Evolutionary conservation across 30 jellyfish, hydroid and myxozoan genomes (phyloP).

Genomic region (Clytia hemisphaerica): DNA sequence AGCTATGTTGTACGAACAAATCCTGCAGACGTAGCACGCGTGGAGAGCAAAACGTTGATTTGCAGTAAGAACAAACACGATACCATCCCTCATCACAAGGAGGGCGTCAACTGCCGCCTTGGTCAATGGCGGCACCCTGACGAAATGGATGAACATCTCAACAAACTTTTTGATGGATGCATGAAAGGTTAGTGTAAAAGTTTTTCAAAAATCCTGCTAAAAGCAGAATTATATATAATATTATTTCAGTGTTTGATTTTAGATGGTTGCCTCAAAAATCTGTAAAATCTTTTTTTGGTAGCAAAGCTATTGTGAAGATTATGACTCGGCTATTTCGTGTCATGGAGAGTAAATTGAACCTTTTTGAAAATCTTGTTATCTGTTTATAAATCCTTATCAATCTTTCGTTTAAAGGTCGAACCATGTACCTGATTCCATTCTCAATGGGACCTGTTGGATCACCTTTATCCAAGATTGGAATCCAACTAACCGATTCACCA

Average conservation of each 20-base stretch:
- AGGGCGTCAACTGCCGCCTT: constrained; percentile 72
- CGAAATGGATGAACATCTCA: constrained; percentile 74
- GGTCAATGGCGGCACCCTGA: constrained; percentile 91
- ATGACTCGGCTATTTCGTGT: no score
- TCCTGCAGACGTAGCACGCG: constrained; percentile 99
- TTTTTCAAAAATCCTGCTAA: neutral
- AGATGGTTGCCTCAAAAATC: no score
- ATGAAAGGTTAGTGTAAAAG: constrained; percentile 66
- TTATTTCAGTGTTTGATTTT: neutral
- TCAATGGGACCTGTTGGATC: constrained; percentile 99
- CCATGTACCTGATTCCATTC: constrained; percentile 92
- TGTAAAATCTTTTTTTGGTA: no score
- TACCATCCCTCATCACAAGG: constrained; percentile 76
- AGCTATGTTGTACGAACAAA: constrained; percentile 95
- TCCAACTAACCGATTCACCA: constrained; percentile 92
- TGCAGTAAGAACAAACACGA: constrained; percentile 83
- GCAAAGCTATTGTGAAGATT: no score
- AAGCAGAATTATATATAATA: no score
- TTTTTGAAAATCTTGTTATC: no score
- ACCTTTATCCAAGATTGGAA: constrained; percentile 79
- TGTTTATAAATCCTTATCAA: no score
- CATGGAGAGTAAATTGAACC: no score
- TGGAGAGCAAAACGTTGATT: constrained; percentile 81
- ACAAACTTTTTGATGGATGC: constrained; percentile 66
- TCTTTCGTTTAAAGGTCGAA: no score